Base-by-base conservation (phyloP, 2,888 invertebrate genomes). In the Steinernema scapterisci region DNA sequence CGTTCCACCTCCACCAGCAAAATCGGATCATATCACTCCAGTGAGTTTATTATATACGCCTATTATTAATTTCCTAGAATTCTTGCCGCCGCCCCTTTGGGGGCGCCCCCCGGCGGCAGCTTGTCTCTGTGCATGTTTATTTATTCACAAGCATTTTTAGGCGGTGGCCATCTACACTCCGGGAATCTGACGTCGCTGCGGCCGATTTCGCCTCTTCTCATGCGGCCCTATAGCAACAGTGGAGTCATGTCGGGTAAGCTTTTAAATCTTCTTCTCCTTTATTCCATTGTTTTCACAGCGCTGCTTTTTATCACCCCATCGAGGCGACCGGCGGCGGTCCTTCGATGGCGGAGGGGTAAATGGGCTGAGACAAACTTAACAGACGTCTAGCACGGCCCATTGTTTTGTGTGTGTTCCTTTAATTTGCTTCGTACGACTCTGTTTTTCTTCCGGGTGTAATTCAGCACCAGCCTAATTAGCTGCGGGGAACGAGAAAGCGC, bases 11-110 rank as follows among this genome's bases (percentile, higher is more conserved):
- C 63, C 31, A 63, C 63, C 9, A 25, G 25, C 63, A 63, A 63
- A 63, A 63, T 63, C 63, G 63, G 63, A 63, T 63, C 63, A 63
- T 63, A 63, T 63, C 63, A 63, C 63, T 63, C 63, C 63, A 63
- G 63, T 63, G 63, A 63, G 63, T 63, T 63, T 63, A 11, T 21
- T 31, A 48, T 38, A 6, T 38, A 3, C 9, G 38, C 9, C n/a
- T 38, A 9, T 38, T 38, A 38, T 38, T 38, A 38, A 38, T 38
- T 38, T 38, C 38, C 5, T 38, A 38, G 38, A 38, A 38, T 21
- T 21, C 23, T 5, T 21, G 7, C 5, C 48, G 9, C 13, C 45
- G 45, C 45, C 45, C 45, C 13, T 13, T 13, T 44, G 45, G 45
- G 45, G 7, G 48, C n/a, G 6, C 6, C 16, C 13, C 48, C 2